phyloP scores from a whole-genome alignment of 2,797 vertebrate species.

The Thaleichthys pacificus region DNA sequence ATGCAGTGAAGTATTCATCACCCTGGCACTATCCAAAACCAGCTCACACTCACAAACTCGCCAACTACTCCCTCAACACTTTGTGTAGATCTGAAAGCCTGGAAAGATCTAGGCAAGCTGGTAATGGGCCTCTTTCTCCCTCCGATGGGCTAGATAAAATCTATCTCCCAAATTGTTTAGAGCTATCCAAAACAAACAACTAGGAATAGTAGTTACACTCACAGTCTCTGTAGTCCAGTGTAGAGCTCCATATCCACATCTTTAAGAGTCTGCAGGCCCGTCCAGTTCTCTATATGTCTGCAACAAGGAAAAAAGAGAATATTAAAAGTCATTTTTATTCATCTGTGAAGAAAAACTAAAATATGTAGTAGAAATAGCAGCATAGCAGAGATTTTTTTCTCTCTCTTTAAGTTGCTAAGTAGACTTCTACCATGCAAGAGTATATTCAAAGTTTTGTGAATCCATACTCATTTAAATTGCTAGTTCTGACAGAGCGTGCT shows the following conservation, averaged over 20 bases:
- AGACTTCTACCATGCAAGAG: slow-evolving; percentile 29
- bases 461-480: slow-evolving; percentile 67
- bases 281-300: slow-evolving; percentile 99
- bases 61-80: neutral
- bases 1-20: slow-evolving; percentile 23
- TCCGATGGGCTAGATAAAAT: neutral
- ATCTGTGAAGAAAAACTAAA: slow-evolving; percentile 22
- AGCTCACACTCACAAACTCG: neutral
- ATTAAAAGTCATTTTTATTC: slow-evolving; percentile 37
- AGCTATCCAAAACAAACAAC: neutral
- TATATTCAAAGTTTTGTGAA: slow-evolving; percentile 56
- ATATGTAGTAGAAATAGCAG: slow-evolving; percentile 29
- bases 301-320: slow-evolving; percentile 54
- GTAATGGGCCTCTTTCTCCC: neutral
- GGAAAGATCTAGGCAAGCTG: neutral
- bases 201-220: slow-evolving; percentile 68
- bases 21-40: neutral
- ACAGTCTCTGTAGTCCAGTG: slow-evolving; percentile 95
- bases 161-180: neutral
- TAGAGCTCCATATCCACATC: slow-evolving; percentile 99
- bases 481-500: slow-evolving; percentile 59
- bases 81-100: neutral
- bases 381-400: neutral
- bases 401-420: slow-evolving; percentile 39
- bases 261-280: slow-evolving; percentile 89